Evolutionary conservation across 2,888 invertebrate genomes (phyloP).

Genomic region (Eucriotettix oculatus): DNA sequence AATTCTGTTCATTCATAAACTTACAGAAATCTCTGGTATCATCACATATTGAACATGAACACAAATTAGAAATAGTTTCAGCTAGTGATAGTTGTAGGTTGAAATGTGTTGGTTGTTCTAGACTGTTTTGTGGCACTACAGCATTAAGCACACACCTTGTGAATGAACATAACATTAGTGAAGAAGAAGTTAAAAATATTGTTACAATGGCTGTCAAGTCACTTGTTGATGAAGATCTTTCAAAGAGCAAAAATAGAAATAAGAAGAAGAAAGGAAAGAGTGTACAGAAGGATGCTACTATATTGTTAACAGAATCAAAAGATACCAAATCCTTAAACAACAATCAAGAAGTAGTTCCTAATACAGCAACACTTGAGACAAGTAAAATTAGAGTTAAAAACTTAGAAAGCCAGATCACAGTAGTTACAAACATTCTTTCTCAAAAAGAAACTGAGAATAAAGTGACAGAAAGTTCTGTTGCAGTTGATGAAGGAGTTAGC

Average conservation of each 20-base stretch:
- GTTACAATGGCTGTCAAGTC: conserved; percentile 33
- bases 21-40: conserved; percentile 2
- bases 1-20: conserved; percentile 9
- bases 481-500: no score
- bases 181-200: conserved; percentile 40
- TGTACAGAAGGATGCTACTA: conserved; percentile 19
- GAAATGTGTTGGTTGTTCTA: conserved; percentile 9
- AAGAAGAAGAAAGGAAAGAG: conserved; percentile 25
- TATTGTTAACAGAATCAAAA: no score
- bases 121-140: conserved; percentile 19
- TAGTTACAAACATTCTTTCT: no score
- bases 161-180: conserved; percentile 43
- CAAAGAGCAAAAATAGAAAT: conserved; percentile 26
- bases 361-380: no score
- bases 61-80: background rate
- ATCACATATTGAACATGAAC: conserved; percentile 4
- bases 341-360: no score
- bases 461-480: no score
- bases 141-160: conserved; percentile 42
- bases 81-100: background rate
- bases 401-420: background rate
- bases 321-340: no score
- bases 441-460: no score
- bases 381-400: conserved; percentile 10
- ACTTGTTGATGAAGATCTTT: conserved; percentile 25